Base-by-base conservation (phyloP, 1,140 invertebrate genomes). In the Anastrepha obliqua region DNA sequence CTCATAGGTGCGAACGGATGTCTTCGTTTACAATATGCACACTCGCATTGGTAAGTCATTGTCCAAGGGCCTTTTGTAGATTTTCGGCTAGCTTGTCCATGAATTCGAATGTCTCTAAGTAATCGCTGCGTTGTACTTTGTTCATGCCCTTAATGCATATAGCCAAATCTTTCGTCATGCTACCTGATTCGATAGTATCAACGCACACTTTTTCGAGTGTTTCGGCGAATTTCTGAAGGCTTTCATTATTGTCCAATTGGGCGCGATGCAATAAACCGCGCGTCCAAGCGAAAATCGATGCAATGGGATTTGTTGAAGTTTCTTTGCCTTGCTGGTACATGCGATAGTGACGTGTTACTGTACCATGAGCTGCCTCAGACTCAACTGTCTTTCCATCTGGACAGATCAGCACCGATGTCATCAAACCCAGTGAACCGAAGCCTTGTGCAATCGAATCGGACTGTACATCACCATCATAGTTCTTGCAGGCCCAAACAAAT, bases 401-500 rank as follows among this genome's bases (percentile, higher is more conserved):
- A 91, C 97, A 99, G 86, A 99, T 93, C 15, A 99, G 94, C 0
- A 99, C 98, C 47, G 97, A 98, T 1, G 98, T 99, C 98, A 99
- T 99, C 90, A 99, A 94, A 87, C 98, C 98, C 29, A 99, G 93
- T 3, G 98, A 99, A 44, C 97, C 97, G 90, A 96, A 98, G 89
- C 98, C 98, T 94, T 99, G 98, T 89, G 98, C 98, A 20, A 99
- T 97, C 6, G 98, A 98, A 94, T 99, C 99, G 0, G 98, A 99
- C 93, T 99, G 99, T 0, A 99, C 99, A 94, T 99, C 99, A 59
- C 99, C 99, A 93, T 99, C 99, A 93, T 99, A 99, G 93, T 99
- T 99, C 93, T 99, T 99, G 94, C 99, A 97, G 39, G 99, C 98
- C 99, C 99, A 99, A 0, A 99, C 98, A 94, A 99, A 99, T 86